phyloP scores from a whole-genome alignment of 1,140 invertebrate genomes.

The Berghia stephanieae region DNA sequence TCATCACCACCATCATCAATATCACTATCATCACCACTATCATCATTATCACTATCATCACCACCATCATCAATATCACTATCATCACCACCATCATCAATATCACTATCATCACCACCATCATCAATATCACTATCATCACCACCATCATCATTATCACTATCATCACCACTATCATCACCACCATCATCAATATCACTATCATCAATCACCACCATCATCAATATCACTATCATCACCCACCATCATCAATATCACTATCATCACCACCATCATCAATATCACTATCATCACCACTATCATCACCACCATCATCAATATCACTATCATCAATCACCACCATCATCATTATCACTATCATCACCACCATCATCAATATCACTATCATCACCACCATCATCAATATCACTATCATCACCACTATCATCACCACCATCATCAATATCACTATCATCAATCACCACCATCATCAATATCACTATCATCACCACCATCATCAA shows the following conservation, averaged over 20 bases:
- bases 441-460: background rate
- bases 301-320: background rate
- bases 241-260: background rate
- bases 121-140: background rate
- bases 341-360: background rate
- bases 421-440: background rate
- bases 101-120: no score
- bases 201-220: no score
- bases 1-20: no score
- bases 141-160: background rate
- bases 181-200: background rate
- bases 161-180: background rate
- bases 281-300: background rate
- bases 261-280: conserved; percentile 4
- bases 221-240: no score
- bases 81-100: no score
- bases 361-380: background rate
- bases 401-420: background rate
- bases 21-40: background rate
- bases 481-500: conserved; percentile 1
- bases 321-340: background rate
- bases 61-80: no score
- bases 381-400: background rate
- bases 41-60: no score
- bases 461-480: background rate